Evolutionary conservation across 2,888 invertebrate genomes (phyloP).

Genomic region (Byasa hedistus): DNA sequence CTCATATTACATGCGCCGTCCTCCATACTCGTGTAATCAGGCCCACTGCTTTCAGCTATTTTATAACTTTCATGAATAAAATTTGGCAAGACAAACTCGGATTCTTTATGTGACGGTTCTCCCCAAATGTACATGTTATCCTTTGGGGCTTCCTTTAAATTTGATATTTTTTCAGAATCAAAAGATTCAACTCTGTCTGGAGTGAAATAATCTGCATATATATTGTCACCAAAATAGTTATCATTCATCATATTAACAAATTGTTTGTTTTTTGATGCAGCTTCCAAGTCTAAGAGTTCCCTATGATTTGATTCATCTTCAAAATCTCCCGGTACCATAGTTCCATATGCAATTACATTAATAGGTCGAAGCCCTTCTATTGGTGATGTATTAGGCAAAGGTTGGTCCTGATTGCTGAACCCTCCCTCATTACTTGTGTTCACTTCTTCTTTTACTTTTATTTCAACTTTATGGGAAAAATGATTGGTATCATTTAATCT

Average conservation of each 20-base stretch:
- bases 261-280: constrained; percentile 67
- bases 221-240: constrained; percentile 73
- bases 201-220: constrained; percentile 73
- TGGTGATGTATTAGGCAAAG: constrained; percentile 47
- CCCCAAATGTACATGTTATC: constrained; percentile 67
- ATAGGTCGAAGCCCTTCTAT: constrained; percentile 66
- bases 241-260: constrained; percentile 75
- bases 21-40: constrained; percentile 58
- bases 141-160: constrained; percentile 55
- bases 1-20: constrained; percentile 41
- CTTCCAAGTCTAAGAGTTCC: constrained; percentile 66
- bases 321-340: constrained; percentile 58
- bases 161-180: constrained; percentile 54
- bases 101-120: constrained; percentile 65
- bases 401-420: constrained; percentile 54
- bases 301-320: constrained; percentile 67
- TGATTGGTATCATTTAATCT: constrained; percentile 44
- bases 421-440: constrained; percentile 62
- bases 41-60: constrained; percentile 60
- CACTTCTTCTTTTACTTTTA: constrained; percentile 67
- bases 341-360: constrained; percentile 66
- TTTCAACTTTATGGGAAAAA: constrained; percentile 45
- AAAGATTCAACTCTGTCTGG: constrained; percentile 68
- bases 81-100: constrained; percentile 69
- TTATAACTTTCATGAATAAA: constrained; percentile 75